A percentile compares a stretch with the other conserved stretches of the same genome.
These are phyloP conservation scores for Halcyon senegalensis DNA, from an alignment of 2,113 vertebrate species.

Conservation along the genomic window DNA sequence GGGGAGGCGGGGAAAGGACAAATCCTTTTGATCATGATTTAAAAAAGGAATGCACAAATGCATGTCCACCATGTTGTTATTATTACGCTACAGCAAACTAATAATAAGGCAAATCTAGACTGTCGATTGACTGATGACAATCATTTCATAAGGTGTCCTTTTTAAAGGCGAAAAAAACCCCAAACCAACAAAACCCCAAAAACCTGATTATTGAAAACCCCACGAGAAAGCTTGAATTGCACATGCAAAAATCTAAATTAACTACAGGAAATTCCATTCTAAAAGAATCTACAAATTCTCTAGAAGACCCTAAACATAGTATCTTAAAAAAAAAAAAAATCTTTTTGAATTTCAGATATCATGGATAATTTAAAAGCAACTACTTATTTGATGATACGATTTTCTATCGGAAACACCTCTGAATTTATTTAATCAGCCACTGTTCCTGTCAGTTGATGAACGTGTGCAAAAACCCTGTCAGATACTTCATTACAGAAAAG, in stretches of 20 bases:
- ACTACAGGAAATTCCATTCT: neutral
- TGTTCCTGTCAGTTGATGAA: neutral
- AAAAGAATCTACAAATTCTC: neutral
- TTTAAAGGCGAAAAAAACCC: neutral
- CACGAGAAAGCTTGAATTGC: neutral
- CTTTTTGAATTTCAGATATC: neutral
- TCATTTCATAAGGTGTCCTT: neutral
- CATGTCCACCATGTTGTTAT: neutral
- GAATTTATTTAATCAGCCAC: neutral
- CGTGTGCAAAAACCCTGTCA: accelerated
- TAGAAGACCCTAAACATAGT: neutral
- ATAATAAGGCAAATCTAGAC: neutral
- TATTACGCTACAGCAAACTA: neutral
- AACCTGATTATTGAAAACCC: neutral
- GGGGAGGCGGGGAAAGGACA: accelerated
- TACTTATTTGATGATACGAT: neutral
- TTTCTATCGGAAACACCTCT: neutral
- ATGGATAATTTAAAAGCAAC: neutral
- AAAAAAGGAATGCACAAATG: neutral
- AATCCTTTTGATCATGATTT: neutral
- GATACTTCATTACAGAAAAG: neutral
- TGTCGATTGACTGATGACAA: neutral
- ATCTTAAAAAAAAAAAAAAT: neutral
- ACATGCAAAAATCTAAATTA: neutral
- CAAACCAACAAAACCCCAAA: too few relatives aligned